Base-by-base conservation (phyloP, 2,888 invertebrate species). In the Scrobipalpa costella region DNA sequence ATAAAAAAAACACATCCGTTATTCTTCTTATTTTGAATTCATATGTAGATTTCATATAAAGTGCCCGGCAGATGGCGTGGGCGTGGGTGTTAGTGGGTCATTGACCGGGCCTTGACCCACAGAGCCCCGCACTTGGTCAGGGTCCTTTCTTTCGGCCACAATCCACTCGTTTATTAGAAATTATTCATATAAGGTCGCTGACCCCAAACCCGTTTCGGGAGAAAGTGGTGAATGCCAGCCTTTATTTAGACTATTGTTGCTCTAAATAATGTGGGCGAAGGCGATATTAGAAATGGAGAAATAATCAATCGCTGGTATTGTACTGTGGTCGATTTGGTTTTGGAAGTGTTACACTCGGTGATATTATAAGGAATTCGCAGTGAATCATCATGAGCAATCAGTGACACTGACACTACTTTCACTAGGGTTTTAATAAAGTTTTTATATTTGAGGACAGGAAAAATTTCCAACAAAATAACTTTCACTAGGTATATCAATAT, bases 51-150 rank as follows among this genome's bases (percentile, higher is more conserved):
- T 49, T 49, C 33, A 17, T 21, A 36, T 6, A 15, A 64, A 64
- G 64, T 67, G 64, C 36, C 52, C 50, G 57, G 64, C 47, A 62
- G 65, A 67, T 58, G 57, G 63, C 64, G 6, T 44, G 15, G n/a
- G 8, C 61, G 77, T 76, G 72, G 71, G 76, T 68, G 72, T 74
- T 72, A 67, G 63, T 68, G 72, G 85, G 84, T 85, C 73, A 85
- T 40, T 81, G 84, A 83, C 84, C 86, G 81, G 75, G 79, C 86
- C 88, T 87, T 88, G 89, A 84, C 88, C 87, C 76, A 86, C 71
- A 77, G n/a, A 55, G 64, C 57, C 62, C 27, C 66, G 67, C 63
- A 61, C 61, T 62, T 69, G 66, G 66, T 64, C 71, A 67, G 66
- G 68, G 69, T 63, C 69, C 68, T 67, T 62, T 68, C 65, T 63